Evolutionary conservation across 2,888 invertebrate genomes (phyloP).

Genomic region (Archips xylosteana): DNA sequence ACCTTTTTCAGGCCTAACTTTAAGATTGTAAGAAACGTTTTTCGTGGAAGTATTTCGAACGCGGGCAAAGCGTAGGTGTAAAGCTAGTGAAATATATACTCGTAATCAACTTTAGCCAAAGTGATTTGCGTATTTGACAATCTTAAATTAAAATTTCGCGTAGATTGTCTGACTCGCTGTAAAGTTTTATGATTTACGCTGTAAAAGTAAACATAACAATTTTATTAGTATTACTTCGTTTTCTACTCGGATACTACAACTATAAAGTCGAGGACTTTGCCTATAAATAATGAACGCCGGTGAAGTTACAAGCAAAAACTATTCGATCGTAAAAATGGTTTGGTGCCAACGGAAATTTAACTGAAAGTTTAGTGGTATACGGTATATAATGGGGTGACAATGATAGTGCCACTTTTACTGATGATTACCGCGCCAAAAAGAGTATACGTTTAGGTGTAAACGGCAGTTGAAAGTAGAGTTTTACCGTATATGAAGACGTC

Average conservation of each 20-base stretch:
- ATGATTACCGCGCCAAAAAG: slow-evolving; percentile 21
- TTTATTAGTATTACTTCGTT: slow-evolving; percentile 39
- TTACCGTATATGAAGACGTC: background rate
- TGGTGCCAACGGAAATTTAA: slow-evolving; percentile 14
- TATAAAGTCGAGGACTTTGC: slow-evolving; percentile 40
- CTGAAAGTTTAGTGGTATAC: slow-evolving; percentile 11
- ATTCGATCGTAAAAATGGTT: slow-evolving; percentile 34
- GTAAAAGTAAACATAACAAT: slow-evolving; percentile 34
- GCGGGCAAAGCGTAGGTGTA: too few species aligned
- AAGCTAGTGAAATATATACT: too few species aligned
- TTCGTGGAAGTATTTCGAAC: too few species aligned
- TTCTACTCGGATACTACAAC: slow-evolving; percentile 35
- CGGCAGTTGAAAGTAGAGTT: slow-evolving; percentile 1
- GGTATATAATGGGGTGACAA: slow-evolving; percentile 13
- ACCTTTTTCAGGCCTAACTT: too few species aligned
- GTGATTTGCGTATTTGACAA: background rate
- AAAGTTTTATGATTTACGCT: slow-evolving; percentile 38
- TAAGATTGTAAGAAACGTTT: too few species aligned
- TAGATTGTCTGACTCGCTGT: slow-evolving; percentile 5
- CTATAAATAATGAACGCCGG: slow-evolving; percentile 38
- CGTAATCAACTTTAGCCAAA: background rate
- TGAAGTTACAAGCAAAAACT: slow-evolving; percentile 39
- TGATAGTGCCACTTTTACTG: slow-evolving; percentile 1
- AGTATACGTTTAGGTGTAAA: slow-evolving; percentile 15
- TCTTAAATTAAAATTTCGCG: background rate